These are phyloP conservation scores for Coregonus suidteri DNA, from an alignment of 2,797 vertebrate genomes.

Conservation along the genomic window DNA sequence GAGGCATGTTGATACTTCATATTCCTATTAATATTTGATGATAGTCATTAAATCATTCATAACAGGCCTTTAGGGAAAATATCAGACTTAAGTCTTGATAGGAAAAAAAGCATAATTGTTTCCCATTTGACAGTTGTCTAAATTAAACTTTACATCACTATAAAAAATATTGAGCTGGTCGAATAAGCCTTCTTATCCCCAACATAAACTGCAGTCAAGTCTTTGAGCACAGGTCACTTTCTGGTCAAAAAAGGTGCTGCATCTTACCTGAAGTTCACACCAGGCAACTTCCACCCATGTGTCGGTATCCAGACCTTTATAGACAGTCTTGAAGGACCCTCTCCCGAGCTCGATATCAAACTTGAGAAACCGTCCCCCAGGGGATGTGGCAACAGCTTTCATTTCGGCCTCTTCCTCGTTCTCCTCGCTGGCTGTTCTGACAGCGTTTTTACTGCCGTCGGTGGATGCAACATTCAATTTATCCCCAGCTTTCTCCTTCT, in stretches of 20 bases:
- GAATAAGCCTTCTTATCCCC: neutral
- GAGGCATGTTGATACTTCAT: neutral
- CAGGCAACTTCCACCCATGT: conserved; percentile 99
- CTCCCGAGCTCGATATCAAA: conserved; percentile 97
- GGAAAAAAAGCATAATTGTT: too few relatives aligned
- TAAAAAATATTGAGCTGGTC: neutral
- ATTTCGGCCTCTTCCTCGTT: conserved; percentile 97
- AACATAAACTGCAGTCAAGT: neutral
- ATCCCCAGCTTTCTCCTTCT: conserved; percentile 80
- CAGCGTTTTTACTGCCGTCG: conserved; percentile 66
- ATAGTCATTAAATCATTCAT: neutral
- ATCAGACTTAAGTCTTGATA: neutral
- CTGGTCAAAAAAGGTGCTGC: neutral
- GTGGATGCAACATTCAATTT: conserved; percentile 42
- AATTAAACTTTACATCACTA: neutral
- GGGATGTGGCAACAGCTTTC: conserved; percentile 94
- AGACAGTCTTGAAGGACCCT: conserved; percentile 98
- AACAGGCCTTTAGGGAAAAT: neutral
- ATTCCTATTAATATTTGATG: neutral
- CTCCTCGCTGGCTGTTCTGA: conserved; percentile 79
- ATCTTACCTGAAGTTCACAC: conserved; percentile 95
- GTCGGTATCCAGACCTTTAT: conserved; percentile 97
- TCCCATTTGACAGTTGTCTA: too few relatives aligned
- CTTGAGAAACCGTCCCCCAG: conserved; percentile 93
- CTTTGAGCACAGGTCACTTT: neutral